These are phyloP conservation scores for Planiliza haematocheilus DNA, from an alignment of 2,113 vertebrate species.

Conservation along the genomic window DNA sequence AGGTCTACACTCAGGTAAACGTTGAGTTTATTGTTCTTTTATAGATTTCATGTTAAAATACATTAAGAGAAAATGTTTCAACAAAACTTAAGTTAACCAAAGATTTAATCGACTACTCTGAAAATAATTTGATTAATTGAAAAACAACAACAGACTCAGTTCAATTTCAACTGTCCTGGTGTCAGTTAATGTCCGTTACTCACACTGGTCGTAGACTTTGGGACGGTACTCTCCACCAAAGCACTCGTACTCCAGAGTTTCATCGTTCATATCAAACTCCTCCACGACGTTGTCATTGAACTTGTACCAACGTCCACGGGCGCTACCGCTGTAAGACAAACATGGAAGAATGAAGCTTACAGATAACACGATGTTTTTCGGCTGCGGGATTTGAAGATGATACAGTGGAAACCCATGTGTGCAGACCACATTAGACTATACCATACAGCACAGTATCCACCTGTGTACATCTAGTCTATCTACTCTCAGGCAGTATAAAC, in stretches of 20 bases:
- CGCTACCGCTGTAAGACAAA: conserved; percentile 83
- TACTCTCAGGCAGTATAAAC: background rate
- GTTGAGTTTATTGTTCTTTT: no score
- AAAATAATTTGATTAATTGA: no score
- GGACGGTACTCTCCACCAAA: conserved; percentile 98
- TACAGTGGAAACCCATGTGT: background rate
- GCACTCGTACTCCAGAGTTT: conserved; percentile 97
- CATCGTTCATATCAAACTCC: conserved; percentile 97
- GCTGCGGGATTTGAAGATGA: background rate
- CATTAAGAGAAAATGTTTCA: no score
- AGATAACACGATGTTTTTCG: background rate
- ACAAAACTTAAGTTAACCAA: no score
- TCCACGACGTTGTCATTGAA: conserved; percentile 98
- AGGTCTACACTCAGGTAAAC: no score
- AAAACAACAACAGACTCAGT: no score
- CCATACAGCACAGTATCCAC: background rate
- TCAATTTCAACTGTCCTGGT: no score
- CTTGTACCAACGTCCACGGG: conserved; percentile 97
- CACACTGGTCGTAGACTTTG: conserved; percentile 98
- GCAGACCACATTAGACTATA: background rate
- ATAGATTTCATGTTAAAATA: no score
- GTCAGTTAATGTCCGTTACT: conserved; percentile 56
- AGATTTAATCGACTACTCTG: no score
- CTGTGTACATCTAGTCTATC: background rate
- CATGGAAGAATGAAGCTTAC: background rate